Evolutionary conservation across 2,113 vertebrate species (phyloP).

Genomic region (Syngnathus typhle): DNA sequence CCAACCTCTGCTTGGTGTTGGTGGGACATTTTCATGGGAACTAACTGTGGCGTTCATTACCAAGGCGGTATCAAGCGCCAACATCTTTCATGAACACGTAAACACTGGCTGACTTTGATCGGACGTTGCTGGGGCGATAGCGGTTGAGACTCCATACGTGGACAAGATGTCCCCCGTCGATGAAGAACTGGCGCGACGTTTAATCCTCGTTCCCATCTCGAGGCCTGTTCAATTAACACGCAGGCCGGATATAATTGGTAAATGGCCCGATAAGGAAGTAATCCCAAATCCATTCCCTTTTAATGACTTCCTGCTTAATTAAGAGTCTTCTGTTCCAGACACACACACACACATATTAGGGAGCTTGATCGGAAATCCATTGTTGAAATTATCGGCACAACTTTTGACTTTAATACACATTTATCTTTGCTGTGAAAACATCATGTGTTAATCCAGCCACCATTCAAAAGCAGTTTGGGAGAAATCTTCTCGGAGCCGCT

Average conservation of each 20-base stretch:
- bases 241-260: slow-evolving; percentile 53
- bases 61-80: slow-evolving; percentile 66
- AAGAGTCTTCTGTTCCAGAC: slow-evolving; percentile 53
- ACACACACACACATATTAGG: slow-evolving; percentile 22
- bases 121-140: slow-evolving; percentile 1
- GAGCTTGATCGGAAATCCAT: slow-evolving; percentile 47
- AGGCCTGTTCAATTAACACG: slow-evolving; percentile 67
- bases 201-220: slow-evolving; percentile 1
- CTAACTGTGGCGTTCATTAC: slow-evolving; percentile 65
- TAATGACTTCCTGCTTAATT: slow-evolving; percentile 75
- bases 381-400: slow-evolving; percentile 47
- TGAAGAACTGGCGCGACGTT: background rate
- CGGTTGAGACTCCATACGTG: background rate
- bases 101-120: slow-evolving; percentile 66
- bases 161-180: slow-evolving; percentile 1
- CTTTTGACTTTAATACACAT: slow-evolving; percentile 23
- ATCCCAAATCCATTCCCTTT: slow-evolving; percentile 68
- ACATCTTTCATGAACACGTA: slow-evolving; percentile 78
- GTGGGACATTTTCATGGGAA: slow-evolving; percentile 63
- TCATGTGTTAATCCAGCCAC: slow-evolving; percentile 36
- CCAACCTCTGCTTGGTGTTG: background rate
- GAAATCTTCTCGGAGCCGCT: slow-evolving; percentile 35
- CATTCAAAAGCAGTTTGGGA: slow-evolving; percentile 31
- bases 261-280: slow-evolving; percentile 68
- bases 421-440: slow-evolving; percentile 7